Conservation (phyloP, 92 coral and sea anemone species). For the Phymanthus crucifer region DNA sequence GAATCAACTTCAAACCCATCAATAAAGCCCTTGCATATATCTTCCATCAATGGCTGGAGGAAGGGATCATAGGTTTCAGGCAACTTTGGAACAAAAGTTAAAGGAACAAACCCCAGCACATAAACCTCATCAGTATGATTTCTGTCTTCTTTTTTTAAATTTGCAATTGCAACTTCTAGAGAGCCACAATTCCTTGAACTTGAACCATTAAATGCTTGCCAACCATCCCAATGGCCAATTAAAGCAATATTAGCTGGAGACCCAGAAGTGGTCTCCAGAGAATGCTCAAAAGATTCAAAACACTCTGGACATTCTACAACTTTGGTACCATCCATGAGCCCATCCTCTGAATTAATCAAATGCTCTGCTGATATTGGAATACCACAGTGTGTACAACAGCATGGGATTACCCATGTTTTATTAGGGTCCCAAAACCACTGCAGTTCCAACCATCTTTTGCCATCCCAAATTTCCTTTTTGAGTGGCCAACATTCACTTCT, state of each 20-base stretch:
- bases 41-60: constrained; percentile 58
- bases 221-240: constrained; percentile 78
- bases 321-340: constrained; percentile 11
- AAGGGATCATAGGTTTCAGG: constrained; percentile 56
- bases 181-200: constrained; percentile 68
- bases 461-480: constrained; percentile 80
- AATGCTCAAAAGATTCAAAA: constrained; percentile 57
- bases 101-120: constrained; percentile 66
- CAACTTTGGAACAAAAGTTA: constrained; percentile 42
- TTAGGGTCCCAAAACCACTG: constrained; percentile 80
- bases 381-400: constrained; percentile 50
- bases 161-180: constrained; percentile 64
- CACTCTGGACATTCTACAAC: constrained; percentile 69
- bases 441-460: constrained; percentile 65
- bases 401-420: constrained; percentile 57
- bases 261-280: constrained; percentile 45
- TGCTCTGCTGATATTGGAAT: constrained; percentile 57
- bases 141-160: constrained; percentile 54
- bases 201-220: constrained; percentile 69
- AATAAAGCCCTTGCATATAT: constrained; percentile 53
- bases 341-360: constrained; percentile 39
- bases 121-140: constrained; percentile 65
- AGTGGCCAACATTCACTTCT: constrained; percentile 24
- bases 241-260: constrained; percentile 61
- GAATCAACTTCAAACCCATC: constrained; percentile 40